phyloP scores from a whole-genome alignment of 2,888 invertebrate species.

The Alsophila aescularia region DNA sequence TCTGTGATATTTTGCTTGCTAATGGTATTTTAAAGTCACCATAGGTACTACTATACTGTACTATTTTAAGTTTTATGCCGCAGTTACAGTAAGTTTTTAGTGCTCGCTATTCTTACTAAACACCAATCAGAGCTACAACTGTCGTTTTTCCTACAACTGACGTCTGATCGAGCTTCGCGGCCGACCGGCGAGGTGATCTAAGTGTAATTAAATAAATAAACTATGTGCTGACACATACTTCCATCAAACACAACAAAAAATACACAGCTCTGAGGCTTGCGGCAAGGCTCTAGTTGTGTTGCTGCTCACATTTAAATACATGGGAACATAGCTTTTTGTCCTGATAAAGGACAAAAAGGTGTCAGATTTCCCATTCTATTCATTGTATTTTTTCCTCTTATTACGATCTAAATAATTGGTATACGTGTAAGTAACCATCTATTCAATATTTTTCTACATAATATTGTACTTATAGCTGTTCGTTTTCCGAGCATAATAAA shows the following conservation, averaged over 20 bases:
- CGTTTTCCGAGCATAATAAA: too few relatives aligned
- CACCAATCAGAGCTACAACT: not conserved
- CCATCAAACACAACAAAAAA: conserved; percentile 1
- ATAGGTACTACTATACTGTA: too few relatives aligned
- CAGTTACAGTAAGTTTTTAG: too few relatives aligned
- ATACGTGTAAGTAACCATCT: too few relatives aligned
- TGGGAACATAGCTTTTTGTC: not conserved
- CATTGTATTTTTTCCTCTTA: not conserved
- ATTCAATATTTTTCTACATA: too few relatives aligned
- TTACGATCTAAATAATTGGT: too few relatives aligned
- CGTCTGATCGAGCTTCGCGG: not conserved
- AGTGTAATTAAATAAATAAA: not conserved
- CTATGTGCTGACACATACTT: conserved; percentile 1
- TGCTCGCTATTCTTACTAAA: too few relatives aligned
- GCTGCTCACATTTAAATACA: not conserved
- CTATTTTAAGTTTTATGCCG: too few relatives aligned
- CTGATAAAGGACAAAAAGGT: not conserved
- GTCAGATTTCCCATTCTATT: conserved; percentile 1
- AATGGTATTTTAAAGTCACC: too few relatives aligned
- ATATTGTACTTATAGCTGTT: too few relatives aligned
- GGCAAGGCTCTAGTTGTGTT: not conserved
- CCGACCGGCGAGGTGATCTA: not conserved
- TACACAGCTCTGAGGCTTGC: not conserved
- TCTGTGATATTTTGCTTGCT: too few relatives aligned
- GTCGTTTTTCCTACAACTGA: not conserved